A percentile compares a stretch with the other conserved stretches of the same genome.
Conservation (phyloP, 2,888 invertebrate genomes). For the Aphodius sticticus region DNA sequence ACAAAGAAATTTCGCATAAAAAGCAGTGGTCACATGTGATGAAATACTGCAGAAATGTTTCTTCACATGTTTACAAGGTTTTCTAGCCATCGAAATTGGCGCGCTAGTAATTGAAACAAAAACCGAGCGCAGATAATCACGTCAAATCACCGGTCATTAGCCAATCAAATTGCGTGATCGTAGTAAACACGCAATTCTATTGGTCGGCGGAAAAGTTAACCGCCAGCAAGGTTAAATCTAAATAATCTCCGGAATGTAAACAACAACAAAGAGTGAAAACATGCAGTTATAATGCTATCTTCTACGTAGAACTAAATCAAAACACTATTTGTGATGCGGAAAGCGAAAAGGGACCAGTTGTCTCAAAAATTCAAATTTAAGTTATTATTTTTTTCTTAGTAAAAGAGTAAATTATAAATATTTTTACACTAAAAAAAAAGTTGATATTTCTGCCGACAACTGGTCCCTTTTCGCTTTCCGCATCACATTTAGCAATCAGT, state of each 20-base stretch:
- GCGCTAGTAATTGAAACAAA: background rate
- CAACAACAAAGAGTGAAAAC: background rate
- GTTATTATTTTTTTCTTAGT: too few species aligned
- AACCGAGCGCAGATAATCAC: background rate
- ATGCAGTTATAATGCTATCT: background rate
- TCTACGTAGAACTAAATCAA: background rate
- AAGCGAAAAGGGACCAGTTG: too few species aligned
- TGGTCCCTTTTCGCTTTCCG: too few species aligned
- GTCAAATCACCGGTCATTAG: background rate
- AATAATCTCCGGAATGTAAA: constrained; percentile 4
- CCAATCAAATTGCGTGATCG: background rate
- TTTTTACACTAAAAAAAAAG: too few species aligned
- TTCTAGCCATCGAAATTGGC: background rate
- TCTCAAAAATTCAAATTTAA: too few species aligned
- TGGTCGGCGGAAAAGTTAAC: background rate
- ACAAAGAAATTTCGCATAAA: background rate
- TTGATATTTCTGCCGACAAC: too few species aligned
- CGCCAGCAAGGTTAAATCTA: constrained; percentile 4
- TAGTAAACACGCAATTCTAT: background rate
- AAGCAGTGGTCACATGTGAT: background rate
- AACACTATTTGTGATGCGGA: too few species aligned
- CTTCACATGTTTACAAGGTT: background rate
- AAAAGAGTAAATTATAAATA: too few species aligned
- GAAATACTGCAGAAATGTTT: background rate
- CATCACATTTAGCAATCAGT: too few species aligned